Evolutionary conservation across 2,113 vertebrate species (phyloP), one percentile per base, ranked within the genome.

Genomic region (Charina bottae): DNA sequence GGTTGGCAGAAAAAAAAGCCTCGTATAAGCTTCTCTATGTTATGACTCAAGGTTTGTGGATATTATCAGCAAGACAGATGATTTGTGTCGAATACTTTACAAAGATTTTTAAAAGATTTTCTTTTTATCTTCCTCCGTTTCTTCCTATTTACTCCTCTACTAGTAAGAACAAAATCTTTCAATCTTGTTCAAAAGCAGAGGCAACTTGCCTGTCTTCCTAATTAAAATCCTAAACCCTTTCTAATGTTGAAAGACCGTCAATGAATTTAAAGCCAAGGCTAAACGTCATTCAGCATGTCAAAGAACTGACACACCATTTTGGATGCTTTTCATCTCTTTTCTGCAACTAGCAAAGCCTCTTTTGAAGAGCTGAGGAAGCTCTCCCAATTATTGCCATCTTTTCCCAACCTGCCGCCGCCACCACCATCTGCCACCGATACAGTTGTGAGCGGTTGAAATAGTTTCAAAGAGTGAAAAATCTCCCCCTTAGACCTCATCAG

Each of bases 181-280:
- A 26, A 58, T 84, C 78, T 46, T 62, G 56, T 64, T 89, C 54
- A 54, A 88, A 89, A 84, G 23, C 87, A 89, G 28, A 64, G 62
- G 42, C 33, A 62, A 33, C 42, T 24, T 23, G 87, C 46, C 59
- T 55, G 55, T 64, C 59, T 91, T 87, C 55, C 84, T 68, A 72
- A 91, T 91, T 68, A 72, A 68, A 91, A 55, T 28, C n/a, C 55
- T 55, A 84, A 89, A 55, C 21, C n/a, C 46, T 53, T 85, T 53
- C 42, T 85, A 49, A 83, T 21, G 33, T 64, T 33, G 17, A 68
- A 72, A 64, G 78, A 54, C 42, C 8, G 13, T 28, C 15, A 12
- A 21, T 26, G n/a, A 42, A 15, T 54, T 58, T 83, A 37, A 92
- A 89, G 68, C n/a, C 28, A 53, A 88, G 49, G 15, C 15, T 33